Evolutionary conservation across 2,113 vertebrate species (phyloP).

Genomic region (Percopsis transmontana): DNA sequence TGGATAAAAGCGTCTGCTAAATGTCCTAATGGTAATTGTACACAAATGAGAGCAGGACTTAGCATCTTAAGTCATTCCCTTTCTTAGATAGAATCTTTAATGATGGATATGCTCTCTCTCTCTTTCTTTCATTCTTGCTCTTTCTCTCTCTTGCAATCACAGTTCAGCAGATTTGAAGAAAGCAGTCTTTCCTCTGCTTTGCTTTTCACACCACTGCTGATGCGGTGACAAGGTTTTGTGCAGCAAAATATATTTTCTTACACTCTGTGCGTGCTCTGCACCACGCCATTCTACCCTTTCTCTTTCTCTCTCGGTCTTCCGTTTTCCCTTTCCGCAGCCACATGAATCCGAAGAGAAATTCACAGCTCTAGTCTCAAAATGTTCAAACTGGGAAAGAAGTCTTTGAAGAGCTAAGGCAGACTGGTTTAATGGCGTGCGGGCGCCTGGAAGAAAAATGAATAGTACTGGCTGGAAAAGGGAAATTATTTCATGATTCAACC

Average conservation of each 20-base stretch:
- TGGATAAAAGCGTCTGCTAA: no score
- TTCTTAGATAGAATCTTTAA: conserved; percentile 21
- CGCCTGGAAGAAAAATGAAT: conserved; percentile 36
- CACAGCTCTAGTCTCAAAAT: conserved; percentile 46
- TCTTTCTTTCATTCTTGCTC: not conserved
- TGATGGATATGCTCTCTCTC: conserved; percentile 7
- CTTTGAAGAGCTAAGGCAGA: conserved; percentile 65
- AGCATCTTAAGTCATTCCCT: conserved; percentile 14
- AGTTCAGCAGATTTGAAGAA: not conserved
- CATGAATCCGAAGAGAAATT: conserved; percentile 34
- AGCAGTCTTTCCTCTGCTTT: not conserved
- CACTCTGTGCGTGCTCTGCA: not conserved
- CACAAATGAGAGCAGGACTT: conserved; percentile 11
- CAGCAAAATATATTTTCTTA: not conserved
- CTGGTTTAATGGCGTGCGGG: conserved; percentile 69
- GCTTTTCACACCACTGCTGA: not conserved
- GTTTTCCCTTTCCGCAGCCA: conserved; percentile 22
- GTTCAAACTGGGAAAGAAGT: conserved; percentile 52
- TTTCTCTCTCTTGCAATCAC: not conserved
- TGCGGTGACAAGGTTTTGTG: not conserved
- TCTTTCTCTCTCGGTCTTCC: conserved; percentile 8
- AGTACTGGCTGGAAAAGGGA: conserved; percentile 33
- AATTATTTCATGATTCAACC: conserved; percentile 29
- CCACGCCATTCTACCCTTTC: conserved; percentile 22
- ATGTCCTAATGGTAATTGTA: no score